These are phyloP conservation scores for Andrena bicolor DNA, from an alignment of 2,888 invertebrate species.

Conservation along the genomic window DNA sequence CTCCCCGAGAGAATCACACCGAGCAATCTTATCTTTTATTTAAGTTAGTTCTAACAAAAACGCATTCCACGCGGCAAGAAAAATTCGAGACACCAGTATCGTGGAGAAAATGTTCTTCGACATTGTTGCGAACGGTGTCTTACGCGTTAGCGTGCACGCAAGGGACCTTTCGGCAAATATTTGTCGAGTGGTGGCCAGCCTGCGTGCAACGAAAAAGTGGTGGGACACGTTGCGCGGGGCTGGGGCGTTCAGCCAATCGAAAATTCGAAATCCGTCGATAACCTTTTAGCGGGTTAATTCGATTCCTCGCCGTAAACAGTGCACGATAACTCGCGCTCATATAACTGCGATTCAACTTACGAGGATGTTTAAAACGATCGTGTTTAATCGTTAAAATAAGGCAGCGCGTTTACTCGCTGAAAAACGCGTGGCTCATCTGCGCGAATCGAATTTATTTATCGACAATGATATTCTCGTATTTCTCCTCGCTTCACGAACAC, in stretches of 20 bases:
- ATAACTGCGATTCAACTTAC: background rate
- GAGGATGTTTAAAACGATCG: background rate
- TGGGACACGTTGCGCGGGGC: background rate
- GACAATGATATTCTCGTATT: constrained; percentile 19
- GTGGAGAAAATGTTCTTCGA: background rate
- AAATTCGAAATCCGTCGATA: constrained; percentile 3
- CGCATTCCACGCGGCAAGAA: background rate
- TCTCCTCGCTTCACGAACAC: background rate
- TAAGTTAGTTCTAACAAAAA: background rate
- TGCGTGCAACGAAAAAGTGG: background rate
- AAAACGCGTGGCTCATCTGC: background rate
- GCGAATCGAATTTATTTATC: background rate
- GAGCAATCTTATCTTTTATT: constrained; percentile 12
- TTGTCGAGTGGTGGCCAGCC: background rate
- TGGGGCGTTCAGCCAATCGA: background rate
- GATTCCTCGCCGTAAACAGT: background rate
- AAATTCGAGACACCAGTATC: background rate
- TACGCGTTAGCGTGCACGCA: background rate
- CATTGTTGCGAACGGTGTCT: background rate
- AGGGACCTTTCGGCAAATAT: constrained; percentile 1
- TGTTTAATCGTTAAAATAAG: constrained; percentile 1
- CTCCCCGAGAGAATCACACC: background rate
- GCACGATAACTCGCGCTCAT: background rate
- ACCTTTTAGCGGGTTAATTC: background rate
- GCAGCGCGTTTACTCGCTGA: background rate